phyloP scores from a whole-genome alignment of 2,797 vertebrate genomes.

The Chaenodraco wilsoni region DNA sequence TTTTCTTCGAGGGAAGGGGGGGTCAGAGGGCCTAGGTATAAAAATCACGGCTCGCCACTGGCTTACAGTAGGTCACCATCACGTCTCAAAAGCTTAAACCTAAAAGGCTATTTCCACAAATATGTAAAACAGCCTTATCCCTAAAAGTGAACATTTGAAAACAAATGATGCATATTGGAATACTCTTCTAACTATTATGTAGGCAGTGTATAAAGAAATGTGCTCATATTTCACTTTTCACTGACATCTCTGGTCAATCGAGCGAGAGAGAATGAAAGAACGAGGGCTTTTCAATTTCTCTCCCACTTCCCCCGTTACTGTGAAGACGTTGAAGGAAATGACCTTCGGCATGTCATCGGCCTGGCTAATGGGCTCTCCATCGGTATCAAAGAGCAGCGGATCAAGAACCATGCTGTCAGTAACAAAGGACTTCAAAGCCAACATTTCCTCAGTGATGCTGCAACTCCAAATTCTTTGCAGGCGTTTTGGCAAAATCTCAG shows the following conservation, averaged over 20 bases:
- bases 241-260: slow-evolving; percentile 7
- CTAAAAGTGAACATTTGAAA: too few relatives aligned
- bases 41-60: too few relatives aligned
- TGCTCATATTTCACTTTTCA: slow-evolving; percentile 9
- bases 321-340: slow-evolving; percentile 22
- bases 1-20: too few relatives aligned
- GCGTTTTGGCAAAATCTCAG: slow-evolving; percentile 1
- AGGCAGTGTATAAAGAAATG: not conserved
- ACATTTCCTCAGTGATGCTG: too few relatives aligned
- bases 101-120: too few relatives aligned
- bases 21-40: too few relatives aligned
- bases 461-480: not conserved
- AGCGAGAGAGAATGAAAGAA: not conserved
- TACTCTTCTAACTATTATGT: too few relatives aligned
- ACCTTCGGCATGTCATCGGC: slow-evolving; percentile 26
- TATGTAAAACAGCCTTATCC: too few relatives aligned
- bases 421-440: too few relatives aligned
- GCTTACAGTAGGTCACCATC: too few relatives aligned
- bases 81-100: too few relatives aligned
- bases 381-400: slow-evolving; percentile 39
- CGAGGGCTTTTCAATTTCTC: not conserved
- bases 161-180: too few relatives aligned
- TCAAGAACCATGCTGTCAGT: slow-evolving; percentile 4
- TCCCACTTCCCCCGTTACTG: not conserved
- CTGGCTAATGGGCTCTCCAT: slow-evolving; percentile 33